These are phyloP conservation scores for Latrodectus hesperus DNA, from an alignment of 2,888 invertebrate genomes.

Conservation along the genomic window DNA sequence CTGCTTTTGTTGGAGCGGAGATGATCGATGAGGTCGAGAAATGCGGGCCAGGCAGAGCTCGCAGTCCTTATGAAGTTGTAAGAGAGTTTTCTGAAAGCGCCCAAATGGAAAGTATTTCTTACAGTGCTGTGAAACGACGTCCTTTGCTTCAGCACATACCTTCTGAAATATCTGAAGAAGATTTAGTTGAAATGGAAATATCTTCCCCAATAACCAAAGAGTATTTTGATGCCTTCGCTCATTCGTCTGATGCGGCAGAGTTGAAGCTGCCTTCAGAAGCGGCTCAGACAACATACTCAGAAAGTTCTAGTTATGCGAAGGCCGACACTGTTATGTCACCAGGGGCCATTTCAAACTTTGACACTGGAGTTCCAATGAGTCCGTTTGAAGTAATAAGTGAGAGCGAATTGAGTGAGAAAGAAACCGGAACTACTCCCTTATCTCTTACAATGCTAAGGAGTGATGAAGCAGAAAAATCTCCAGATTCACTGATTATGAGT, in stretches of 20 bases:
- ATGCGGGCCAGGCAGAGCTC: conserved; percentile 17
- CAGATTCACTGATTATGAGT: conserved; percentile 31
- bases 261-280: background rate
- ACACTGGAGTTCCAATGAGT: conserved; percentile 32
- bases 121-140: conserved; percentile 24
- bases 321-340: background rate
- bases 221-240: conserved; percentile 34
- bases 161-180: conserved; percentile 73
- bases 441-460: conserved; percentile 4
- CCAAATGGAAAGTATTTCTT: background rate
- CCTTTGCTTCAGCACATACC: conserved; percentile 70
- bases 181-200: conserved; percentile 63
- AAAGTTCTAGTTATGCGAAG: background rate
- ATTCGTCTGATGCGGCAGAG: background rate
- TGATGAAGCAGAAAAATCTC: conserved; percentile 19
- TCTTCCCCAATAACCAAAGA: conserved; percentile 22
- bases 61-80: conserved; percentile 68
- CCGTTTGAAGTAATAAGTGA: conserved; percentile 34
- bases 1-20: conserved; percentile 67
- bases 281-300: background rate
- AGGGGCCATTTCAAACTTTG: background rate
- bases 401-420: conserved; percentile 30
- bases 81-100: conserved; percentile 20
- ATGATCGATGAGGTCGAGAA: conserved; percentile 60
- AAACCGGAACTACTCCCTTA: background rate